Conservation (phyloP, 1,140 invertebrate species). For the Drosophila bipectinata region DNA sequence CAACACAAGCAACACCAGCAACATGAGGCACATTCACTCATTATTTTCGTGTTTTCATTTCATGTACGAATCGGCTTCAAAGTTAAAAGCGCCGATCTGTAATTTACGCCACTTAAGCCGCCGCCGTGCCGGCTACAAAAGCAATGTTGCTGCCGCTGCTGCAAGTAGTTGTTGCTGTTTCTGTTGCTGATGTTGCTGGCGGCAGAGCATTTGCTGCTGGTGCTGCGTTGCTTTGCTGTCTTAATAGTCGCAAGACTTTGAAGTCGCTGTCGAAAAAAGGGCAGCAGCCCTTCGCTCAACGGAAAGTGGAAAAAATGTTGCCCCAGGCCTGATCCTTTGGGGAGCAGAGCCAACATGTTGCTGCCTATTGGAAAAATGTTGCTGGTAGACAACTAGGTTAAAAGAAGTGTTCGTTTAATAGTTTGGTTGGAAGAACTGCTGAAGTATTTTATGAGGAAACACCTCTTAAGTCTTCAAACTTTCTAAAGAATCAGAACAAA, state of each 20-base stretch:
- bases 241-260: conserved; percentile 50
- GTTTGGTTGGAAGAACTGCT: neutral
- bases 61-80: conserved; percentile 83
- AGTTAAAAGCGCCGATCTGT: conserved; percentile 84
- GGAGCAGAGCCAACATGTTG: conserved; percentile 4
- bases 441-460: neutral
- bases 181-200: conserved; percentile 44
- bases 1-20: conserved; percentile 23
- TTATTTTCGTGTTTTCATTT: conserved; percentile 84
- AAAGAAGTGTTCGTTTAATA: too few species aligned
- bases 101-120: conserved; percentile 83
- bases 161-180: conserved; percentile 37
- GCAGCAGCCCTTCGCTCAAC: conserved; percentile 32
- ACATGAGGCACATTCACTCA: conserved; percentile 62
- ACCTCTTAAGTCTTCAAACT: neutral
- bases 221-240: conserved; percentile 14
- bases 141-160: conserved; percentile 37
- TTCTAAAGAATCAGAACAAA: neutral
- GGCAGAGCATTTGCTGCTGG: conserved; percentile 63
- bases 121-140: conserved; percentile 73
- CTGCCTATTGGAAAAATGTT: neutral
- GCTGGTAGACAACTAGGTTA: too few species aligned
- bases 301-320: conserved; percentile 6
- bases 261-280: conserved; percentile 59
- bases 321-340: neutral